phyloP scores from a whole-genome alignment of 2,888 invertebrate genomes.

The Melieria crassipennis region DNA sequence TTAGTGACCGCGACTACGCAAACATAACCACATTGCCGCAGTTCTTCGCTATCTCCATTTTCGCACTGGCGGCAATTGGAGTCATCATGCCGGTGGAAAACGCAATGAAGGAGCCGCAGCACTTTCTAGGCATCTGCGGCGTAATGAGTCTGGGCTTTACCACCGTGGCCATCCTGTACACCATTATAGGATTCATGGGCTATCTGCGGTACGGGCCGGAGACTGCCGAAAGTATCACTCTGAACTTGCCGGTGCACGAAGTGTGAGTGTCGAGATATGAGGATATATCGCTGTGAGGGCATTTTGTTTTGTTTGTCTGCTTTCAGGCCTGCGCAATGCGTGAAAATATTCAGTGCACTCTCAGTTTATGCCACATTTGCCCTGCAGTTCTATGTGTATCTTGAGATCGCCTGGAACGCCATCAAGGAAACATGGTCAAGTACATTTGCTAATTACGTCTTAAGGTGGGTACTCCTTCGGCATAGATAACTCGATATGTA shows the following conservation, averaged over 20 bases:
- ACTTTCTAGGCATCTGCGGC: conserved; percentile 84
- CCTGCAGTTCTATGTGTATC: conserved; percentile 95
- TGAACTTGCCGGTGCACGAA: conserved; percentile 77
- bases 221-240: conserved; percentile 81
- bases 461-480: conserved; percentile 65
- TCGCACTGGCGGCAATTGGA: conserved; percentile 98
- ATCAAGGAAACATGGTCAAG: conserved; percentile 79
- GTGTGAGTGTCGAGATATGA: conserved; percentile 67
- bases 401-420: conserved; percentile 89
- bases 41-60: conserved; percentile 95
- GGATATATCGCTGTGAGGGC: too few species aligned
- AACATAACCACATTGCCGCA: conserved; percentile 75
- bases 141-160: conserved; percentile 92
- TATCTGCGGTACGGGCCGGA: conserved; percentile 81
- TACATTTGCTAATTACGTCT: conserved; percentile 77
- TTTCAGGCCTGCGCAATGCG: conserved; percentile 81
- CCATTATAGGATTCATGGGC: conserved; percentile 92
- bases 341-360: conserved; percentile 85
- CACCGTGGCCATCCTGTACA: conserved; percentile 87
- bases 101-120: conserved; percentile 86
- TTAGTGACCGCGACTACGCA: conserved; percentile 62
- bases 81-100: conserved; percentile 94
- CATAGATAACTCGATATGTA: too few species aligned
- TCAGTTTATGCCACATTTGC: conserved; percentile 96
- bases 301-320: neutral